phyloP scores from a whole-genome alignment of 1,140 invertebrate genomes.

The Papilio machaon region DNA sequence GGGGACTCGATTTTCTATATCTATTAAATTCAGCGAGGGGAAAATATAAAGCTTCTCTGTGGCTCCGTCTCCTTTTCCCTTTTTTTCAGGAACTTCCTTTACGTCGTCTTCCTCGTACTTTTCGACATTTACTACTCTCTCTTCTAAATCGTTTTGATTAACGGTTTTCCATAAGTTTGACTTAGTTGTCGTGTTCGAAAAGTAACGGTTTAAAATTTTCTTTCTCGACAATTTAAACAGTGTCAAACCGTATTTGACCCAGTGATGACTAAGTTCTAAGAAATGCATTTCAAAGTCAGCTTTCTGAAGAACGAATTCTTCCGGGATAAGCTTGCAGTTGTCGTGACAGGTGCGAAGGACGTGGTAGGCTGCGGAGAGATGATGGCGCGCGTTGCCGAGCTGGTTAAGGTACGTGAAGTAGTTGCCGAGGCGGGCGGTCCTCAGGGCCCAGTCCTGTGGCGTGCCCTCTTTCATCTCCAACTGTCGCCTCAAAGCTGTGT shows the following conservation, averaged over 20 bases:
- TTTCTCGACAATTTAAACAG: conserved; percentile 83
- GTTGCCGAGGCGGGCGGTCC: conserved; percentile 84
- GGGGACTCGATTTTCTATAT: conserved; percentile 65
- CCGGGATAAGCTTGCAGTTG: conserved; percentile 72
- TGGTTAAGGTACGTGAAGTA: conserved; percentile 77
- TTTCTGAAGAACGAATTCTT: conserved; percentile 72
- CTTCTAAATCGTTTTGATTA: conserved; percentile 51
- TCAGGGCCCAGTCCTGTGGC: conserved; percentile 84
- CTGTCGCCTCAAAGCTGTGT: conserved; percentile 84
- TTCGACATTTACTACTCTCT: conserved; percentile 46
- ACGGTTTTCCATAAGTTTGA: conserved; percentile 68
- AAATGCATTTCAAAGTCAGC: conserved; percentile 81
- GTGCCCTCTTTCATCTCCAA: conserved; percentile 83
- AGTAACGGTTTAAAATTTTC: conserved; percentile 70
- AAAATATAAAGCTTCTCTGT: conserved; percentile 63
- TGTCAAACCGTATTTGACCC: conserved; percentile 85
- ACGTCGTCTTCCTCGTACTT: conserved; percentile 60
- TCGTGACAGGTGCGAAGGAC: conserved; percentile 79
- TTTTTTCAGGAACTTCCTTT: conserved; percentile 63
- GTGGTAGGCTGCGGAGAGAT: conserved; percentile 82
- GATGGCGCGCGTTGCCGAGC: conserved; percentile 82
- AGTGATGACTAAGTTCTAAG: conserved; percentile 84
- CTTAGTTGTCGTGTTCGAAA: conserved; percentile 60
- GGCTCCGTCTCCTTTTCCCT: conserved; percentile 58
- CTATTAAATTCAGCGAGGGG: conserved; percentile 65